Base-by-base conservation (phyloP, 2,113 vertebrate species). In the Phodopus roborovskii region DNA sequence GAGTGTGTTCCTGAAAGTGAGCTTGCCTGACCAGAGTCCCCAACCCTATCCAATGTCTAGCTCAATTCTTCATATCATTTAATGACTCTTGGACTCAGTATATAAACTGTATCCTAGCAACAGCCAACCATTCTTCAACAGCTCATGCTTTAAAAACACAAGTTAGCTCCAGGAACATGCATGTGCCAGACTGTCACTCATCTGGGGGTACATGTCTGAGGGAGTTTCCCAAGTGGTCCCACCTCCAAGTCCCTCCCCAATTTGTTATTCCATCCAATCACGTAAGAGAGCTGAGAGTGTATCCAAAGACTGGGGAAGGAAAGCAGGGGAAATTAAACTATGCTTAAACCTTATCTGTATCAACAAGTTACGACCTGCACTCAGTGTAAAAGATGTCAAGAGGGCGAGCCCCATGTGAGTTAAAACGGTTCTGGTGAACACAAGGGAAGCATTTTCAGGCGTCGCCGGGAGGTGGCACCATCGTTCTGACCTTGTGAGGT, bases 361-460 rank as follows among this genome's bases (percentile, higher is more conserved):
- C 92, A 97, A 89, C 71, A 95, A 95, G 91, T 87, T 94, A 36
- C 53, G 66, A 81, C 74, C 42, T 68, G 6, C 16, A 82, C 36
- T 50, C 48, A 3, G 0, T 36, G 26, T 28, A 62, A 89, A 88
- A 91, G 78, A 50, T 45, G 60, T 91, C 95, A 79, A 75, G 71
- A 83, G 77, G 58, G 78, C 75, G 82, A 68, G 30, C 56, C 50
- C 56, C 9, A 13, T 68, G 74, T 94, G 96, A 75, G 82, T 97
- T 53, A 90, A 73, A 74, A 74, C 60, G 66, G 86, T 96, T 70
- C 83, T 94, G 83, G 19, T 20, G 77, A 89, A 89, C 94, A 95
- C 84, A 95, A 48, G 62, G 3, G 68, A 96, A 97, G 89, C 62
- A 91, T 36, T 95, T 91, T 74, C 95, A 79, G 96, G 87, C 22